Evolutionary conservation across 2,888 invertebrate genomes (phyloP), one percentile per base, ranked within the genome.

Genomic region (Deilephila elpenor): DNA sequence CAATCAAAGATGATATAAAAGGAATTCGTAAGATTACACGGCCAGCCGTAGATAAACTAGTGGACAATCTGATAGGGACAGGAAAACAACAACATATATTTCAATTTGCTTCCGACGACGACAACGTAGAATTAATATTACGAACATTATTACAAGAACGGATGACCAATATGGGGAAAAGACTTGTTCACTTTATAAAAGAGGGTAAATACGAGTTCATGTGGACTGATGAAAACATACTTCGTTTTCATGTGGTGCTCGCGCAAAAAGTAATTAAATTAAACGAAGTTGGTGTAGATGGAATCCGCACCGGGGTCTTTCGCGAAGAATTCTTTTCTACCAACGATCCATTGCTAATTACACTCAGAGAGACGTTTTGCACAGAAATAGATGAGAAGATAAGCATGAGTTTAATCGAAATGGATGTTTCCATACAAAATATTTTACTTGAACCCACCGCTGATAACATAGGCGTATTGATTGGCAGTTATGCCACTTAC

Each of bases 191-290:
- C 1, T 72, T 62, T 53, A 53, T 51, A 72, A 29, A 20, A 14
- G 62, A 72, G 14, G 25, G 53, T 53, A 71, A 71, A 71, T 72
- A 53, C 20, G 62, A 72, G n/a, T 53, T 53, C 14, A 72, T 72
- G 72, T 25, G 62, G 8, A 25, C 19, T 29, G 53, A 72, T 25
- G 29, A 32, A n/a, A 25, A 62, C 14, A 62, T 72, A 53, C 53
- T 32, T 3, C 14, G 51, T 25, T 72, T 62, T 19, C 72, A 72
- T 14, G 72, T 62, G 1, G n/a, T 62, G 20, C 61, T 72, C 19
- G 72, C 56, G 14, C 20, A n/a, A 7, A 62, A 32, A 17, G 72
- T 72, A 25, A n/a, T 72, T 20, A 20, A 72, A 32, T 53, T 72
- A 53, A 29, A 51, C 14, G 72, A 72, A 19, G 14, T 62, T 17